Conservation (phyloP, 2,797 vertebrate species). For the Cephalopachus bancanus region DNA sequence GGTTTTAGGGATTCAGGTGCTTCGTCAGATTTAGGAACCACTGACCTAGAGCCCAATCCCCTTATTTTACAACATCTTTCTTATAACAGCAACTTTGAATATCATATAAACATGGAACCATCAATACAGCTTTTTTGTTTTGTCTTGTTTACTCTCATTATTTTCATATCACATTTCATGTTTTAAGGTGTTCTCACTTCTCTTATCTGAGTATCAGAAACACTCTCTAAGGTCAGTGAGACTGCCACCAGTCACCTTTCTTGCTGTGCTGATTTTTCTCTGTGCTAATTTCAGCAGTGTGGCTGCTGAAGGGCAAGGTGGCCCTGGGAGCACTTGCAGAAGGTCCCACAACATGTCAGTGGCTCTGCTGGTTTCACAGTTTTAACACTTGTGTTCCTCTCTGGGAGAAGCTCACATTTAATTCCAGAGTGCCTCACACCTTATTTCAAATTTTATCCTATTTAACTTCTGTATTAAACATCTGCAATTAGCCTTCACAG, state of each 20-base stretch:
- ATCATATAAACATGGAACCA: neutral
- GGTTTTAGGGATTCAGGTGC: neutral
- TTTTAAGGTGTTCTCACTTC: neutral
- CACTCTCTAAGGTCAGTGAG: neutral
- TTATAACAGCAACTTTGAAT: neutral
- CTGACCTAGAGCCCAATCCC: neutral
- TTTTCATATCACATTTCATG: neutral
- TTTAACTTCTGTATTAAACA: slow-evolving; percentile 75
- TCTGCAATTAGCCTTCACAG: slow-evolving; percentile 79
- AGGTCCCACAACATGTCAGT: neutral
- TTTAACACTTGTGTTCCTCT: neutral
- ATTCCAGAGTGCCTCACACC: slow-evolving; percentile 38
- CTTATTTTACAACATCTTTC: neutral
- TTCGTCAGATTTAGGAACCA: neutral
- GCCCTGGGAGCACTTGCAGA: neutral
- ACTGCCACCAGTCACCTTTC: neutral
- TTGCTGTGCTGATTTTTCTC: too few relatives aligned
- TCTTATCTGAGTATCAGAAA: neutral
- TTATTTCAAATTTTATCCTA: slow-evolving; percentile 65
- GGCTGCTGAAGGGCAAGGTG: neutral
- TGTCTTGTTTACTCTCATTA: neutral
- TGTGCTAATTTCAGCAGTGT: neutral
- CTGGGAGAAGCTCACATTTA: neutral
- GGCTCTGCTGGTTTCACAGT: accelerated
- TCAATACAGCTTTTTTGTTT: neutral